Base-by-base conservation (phyloP, 2,113 vertebrate genomes). In the Rhabdornis inornatus region DNA sequence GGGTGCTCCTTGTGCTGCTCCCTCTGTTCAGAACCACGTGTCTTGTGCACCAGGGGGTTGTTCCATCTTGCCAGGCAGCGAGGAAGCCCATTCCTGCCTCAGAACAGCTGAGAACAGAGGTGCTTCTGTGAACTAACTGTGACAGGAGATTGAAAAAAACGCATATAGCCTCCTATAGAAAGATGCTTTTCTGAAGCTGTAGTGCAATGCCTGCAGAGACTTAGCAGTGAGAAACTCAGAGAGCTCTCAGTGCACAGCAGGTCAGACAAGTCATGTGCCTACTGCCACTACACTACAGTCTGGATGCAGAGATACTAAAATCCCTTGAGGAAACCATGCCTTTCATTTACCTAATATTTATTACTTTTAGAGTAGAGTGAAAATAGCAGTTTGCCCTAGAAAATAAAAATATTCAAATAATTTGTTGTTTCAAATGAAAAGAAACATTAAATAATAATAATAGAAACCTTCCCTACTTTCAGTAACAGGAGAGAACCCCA, bases 81-180 rank as follows among this genome's bases (percentile, higher is more conserved):
- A 70, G 42, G 31, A 57, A 80, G 25, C 52, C 35, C 23, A 28
- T 56, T 83, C 10, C 65, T 87, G 77, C 81, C 71, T 78, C 56
- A n/a, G 77, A 91, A 53, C 24, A 53, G 39, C 60, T 89, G 30
- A 28, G 28, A 84, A 27, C 27, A 75, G 57, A 94, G 40, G 11
- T 16, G 27, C 52, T 50, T 66, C 49, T 42, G 60, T 56, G 35
- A 82, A 33, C 12, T 39, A 50, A 42, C 25, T 1, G 2, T 31
- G 2, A 6, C 7, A 64, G 0, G 1, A 11, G 17, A 75, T n/a
- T 0, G 4, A 81, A 47, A 8, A 40, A 60, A 66, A 35, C 3
- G 5, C 21, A 4, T 3, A 6, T 9, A 9, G 11, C 20, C 61
- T 76, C 28, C 28, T 3, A 10, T 0, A 30, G 7, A 30, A 35